Evolutionary conservation across 2,888 invertebrate species (phyloP).

Genomic region (Zhuqinia jingwanae): DNA sequence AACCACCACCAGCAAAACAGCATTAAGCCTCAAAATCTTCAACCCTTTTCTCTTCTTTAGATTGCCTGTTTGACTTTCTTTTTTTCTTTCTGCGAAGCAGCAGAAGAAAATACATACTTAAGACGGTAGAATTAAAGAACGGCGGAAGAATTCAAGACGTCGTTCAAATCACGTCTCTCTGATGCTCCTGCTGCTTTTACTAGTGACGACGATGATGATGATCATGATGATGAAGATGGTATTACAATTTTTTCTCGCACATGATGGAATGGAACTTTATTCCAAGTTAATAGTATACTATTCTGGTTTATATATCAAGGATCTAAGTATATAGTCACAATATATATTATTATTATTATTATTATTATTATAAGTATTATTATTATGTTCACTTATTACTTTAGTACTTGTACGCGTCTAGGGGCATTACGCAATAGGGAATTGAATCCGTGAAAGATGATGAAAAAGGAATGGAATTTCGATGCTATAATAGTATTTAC

Average conservation of each 20-base stretch:
- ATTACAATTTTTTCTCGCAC: conserved; percentile 21
- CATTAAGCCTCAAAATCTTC: too few species aligned
- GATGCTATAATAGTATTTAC: conserved; percentile 17
- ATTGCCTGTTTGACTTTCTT: conserved; percentile 7
- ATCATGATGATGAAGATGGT: neutral
- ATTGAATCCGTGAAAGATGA: neutral
- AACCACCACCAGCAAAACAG: too few species aligned
- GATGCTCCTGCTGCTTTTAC: too few species aligned
- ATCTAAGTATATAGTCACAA: too few species aligned
- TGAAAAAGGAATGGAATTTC: conserved; percentile 1
- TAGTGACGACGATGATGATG: neutral
- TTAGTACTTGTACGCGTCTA: neutral
- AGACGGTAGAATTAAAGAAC: neutral
- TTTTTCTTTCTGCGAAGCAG: neutral
- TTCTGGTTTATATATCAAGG: too few species aligned
- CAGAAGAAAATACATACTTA: neutral
- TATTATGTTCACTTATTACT: neutral
- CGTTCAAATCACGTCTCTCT: too few species aligned
- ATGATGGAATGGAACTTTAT: neutral
- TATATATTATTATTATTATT: too few species aligned
- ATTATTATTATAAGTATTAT: too few species aligned
- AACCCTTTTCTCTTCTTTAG: conserved; percentile 13
- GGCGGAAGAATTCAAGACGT: too few species aligned
- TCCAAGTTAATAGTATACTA: neutral
- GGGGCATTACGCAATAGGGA: neutral